phyloP scores from a whole-genome alignment of 1,140 invertebrate genomes.

The Fopius arisanus region DNA sequence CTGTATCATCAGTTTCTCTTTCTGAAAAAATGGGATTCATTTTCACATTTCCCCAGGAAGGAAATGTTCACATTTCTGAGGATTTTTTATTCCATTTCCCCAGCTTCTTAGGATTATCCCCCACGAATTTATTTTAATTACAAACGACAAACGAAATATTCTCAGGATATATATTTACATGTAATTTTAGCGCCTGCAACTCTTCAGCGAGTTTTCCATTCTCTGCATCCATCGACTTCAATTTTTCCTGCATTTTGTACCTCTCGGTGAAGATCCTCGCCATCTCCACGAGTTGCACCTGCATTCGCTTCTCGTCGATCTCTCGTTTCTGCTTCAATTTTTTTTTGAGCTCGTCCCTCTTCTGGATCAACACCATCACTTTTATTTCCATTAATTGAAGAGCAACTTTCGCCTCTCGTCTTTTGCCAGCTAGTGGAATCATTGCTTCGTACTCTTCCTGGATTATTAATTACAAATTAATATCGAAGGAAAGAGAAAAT shows the following conservation, averaged over 20 bases:
- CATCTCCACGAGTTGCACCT: not conserved
- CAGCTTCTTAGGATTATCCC: no score
- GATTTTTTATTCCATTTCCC: no score
- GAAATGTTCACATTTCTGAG: no score
- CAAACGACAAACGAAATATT: not conserved
- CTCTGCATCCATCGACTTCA: not conserved
- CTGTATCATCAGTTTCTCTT: not conserved
- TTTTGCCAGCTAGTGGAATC: not conserved
- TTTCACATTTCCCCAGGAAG: no score
- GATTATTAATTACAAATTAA: not conserved
- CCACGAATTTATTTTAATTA: no score
- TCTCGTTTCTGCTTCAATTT: not conserved
- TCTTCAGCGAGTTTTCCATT: not conserved
- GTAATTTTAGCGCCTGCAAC: not conserved
- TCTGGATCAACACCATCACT: not conserved
- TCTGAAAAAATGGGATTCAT: not conserved
- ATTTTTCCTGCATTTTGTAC: not conserved
- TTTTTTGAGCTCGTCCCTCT: constrained; percentile 4
- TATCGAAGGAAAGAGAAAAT: not conserved
- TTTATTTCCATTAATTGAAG: not conserved
- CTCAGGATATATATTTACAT: not conserved
- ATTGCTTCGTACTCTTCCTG: constrained; percentile 15
- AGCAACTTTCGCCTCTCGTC: not conserved
- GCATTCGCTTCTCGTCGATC: constrained; percentile 3
- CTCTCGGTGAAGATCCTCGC: not conserved